Evolutionary conservation across 2,113 vertebrate genomes (phyloP).

Genomic region (Psammodynastes pulverulentus): DNA sequence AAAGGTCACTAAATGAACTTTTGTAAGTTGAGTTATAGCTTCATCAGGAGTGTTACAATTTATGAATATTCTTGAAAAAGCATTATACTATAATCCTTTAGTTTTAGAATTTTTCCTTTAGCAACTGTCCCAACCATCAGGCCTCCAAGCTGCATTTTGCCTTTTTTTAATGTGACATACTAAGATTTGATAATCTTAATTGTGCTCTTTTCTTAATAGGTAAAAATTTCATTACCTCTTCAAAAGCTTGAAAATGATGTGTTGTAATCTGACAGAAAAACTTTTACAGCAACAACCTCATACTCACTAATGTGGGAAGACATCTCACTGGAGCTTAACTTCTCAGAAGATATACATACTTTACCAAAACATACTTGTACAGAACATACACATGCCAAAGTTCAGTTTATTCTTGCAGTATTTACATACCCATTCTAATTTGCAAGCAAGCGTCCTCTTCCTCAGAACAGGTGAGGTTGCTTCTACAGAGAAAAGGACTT

Average conservation of each 20-base stretch:
- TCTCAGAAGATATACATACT: neutral
- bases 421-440: constrained; percentile 55
- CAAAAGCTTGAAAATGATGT: neutral
- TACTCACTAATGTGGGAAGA: neutral
- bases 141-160: neutral
- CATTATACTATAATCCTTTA: neutral
- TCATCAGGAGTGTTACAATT: neutral
- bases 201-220: neutral
- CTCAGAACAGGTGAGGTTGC: constrained; percentile 48
- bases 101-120: neutral
- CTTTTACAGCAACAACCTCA: neutral
- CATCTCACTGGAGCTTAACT: neutral
- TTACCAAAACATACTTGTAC: neutral
- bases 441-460: constrained; percentile 61
- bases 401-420: neutral
- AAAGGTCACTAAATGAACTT: too few species aligned
- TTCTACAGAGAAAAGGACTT: constrained; percentile 59
- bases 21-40: too few species aligned
- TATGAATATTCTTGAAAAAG: neutral
- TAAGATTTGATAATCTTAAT: neutral
- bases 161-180: neutral
- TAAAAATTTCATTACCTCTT: neutral
- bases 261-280: neutral
- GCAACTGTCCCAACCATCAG: neutral
- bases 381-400: neutral